phyloP scores from a whole-genome alignment of 1,140 invertebrate genomes.

The Leucophenga varia region DNA sequence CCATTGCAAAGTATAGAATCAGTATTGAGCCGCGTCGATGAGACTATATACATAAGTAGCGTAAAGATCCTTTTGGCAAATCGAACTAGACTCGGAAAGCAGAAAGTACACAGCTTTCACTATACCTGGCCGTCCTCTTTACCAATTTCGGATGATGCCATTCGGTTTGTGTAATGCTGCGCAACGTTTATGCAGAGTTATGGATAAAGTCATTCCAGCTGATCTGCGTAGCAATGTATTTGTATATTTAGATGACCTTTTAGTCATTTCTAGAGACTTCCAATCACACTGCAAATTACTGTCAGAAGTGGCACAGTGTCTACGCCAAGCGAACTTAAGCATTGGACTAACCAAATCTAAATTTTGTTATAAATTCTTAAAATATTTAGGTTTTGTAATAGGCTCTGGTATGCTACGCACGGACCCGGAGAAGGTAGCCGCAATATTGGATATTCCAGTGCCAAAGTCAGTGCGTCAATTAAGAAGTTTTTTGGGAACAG shows the following conservation, averaged over 20 bases:
- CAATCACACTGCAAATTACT: neutral
- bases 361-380: slow-evolving; percentile 16
- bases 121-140: too few species aligned
- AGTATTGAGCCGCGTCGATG: slow-evolving; percentile 2
- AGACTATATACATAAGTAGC: slow-evolving; percentile 4
- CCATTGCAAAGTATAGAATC: too few species aligned
- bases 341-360: neutral
- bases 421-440: slow-evolving; percentile 35
- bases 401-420: slow-evolving; percentile 34
- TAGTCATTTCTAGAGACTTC: too few species aligned
- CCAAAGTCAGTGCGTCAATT: too few species aligned
- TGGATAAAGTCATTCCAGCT: slow-evolving; percentile 8
- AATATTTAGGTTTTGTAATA: slow-evolving; percentile 51
- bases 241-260: slow-evolving; percentile 56
- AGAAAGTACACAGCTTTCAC: slow-evolving; percentile 57
- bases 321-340: neutral
- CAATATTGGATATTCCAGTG: neutral
- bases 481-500: too few species aligned
- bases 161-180: slow-evolving; percentile 2
- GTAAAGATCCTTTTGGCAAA: slow-evolving; percentile 44
- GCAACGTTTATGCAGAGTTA: neutral
- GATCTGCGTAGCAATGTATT: slow-evolving; percentile 1
- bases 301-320: neutral
- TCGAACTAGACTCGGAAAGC: slow-evolving; percentile 29
- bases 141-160: too few species aligned